These are phyloP conservation scores for Bombus polaris DNA, from an alignment of 1,140 invertebrate genomes.

Conservation along the genomic window DNA sequence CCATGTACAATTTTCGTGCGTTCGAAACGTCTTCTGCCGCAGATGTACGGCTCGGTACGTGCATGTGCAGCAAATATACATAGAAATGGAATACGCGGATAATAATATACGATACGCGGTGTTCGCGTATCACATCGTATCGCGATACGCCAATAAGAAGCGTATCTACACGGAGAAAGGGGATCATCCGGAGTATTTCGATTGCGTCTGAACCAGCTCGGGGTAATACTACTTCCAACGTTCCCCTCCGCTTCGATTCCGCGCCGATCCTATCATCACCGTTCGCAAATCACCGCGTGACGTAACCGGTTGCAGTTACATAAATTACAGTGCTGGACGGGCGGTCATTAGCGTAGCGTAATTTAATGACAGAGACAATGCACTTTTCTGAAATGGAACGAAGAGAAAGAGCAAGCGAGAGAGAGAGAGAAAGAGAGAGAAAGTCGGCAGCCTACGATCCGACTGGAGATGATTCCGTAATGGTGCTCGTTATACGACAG, in stretches of 20 bases:
- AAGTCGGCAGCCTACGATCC: neutral
- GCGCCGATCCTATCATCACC: neutral
- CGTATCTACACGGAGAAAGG: neutral
- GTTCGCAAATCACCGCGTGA: constrained; percentile 25
- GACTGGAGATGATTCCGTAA: constrained; percentile 24
- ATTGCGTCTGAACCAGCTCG: constrained; percentile 11
- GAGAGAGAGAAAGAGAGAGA: neutral
- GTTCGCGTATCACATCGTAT: constrained; percentile 2
- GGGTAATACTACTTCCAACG: constrained; percentile 30
- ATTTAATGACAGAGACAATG: constrained; percentile 49
- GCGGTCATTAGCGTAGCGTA: constrained; percentile 34
- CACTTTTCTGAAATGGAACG: constrained; percentile 10
- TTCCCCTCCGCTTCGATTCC: neutral
- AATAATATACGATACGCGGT: constrained; percentile 31
- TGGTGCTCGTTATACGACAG: constrained; percentile 39
- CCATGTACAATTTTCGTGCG: constrained; percentile 22
- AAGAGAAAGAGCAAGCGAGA: neutral
- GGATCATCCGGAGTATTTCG: constrained; percentile 24
- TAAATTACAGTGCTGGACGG: constrained; percentile 28
- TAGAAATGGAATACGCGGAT: constrained; percentile 25
- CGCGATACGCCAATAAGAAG: neutral
- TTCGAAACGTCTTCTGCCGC: constrained; percentile 16
- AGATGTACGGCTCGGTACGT: neutral
- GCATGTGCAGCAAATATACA: neutral
- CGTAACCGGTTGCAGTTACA: constrained; percentile 34